phyloP scores from a whole-genome alignment of 2,797 vertebrate genomes.

The Antrozous pallidus region DNA sequence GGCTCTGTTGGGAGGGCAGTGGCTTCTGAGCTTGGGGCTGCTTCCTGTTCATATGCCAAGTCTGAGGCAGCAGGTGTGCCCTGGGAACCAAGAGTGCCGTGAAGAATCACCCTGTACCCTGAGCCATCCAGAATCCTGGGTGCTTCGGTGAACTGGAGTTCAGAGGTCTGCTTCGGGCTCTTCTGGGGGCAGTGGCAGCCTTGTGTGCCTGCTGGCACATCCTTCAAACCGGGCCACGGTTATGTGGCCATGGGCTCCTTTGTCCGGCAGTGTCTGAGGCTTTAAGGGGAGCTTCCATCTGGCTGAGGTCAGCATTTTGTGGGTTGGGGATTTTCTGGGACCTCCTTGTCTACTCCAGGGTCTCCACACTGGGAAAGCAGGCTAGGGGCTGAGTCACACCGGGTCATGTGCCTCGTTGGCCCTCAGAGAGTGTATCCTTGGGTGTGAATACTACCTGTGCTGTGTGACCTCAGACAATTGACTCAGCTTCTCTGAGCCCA shows the following conservation, averaged over 20 bases:
- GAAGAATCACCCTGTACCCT: not conserved
- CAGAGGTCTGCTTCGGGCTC: not conserved
- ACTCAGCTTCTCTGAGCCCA: not conserved
- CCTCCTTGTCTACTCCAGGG: rapidly evolving
- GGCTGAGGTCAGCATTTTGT: not conserved
- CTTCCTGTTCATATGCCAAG: not conserved
- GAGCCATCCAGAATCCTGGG: not conserved
- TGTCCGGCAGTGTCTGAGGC: not conserved
- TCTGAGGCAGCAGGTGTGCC: not conserved
- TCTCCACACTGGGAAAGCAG: not conserved
- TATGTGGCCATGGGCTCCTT: not conserved
- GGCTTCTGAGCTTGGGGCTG: not conserved
- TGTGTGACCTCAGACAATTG: not conserved
- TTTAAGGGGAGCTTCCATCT: not conserved
- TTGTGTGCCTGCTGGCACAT: not conserved
- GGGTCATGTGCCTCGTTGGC: not conserved
- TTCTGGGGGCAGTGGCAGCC: not conserved
- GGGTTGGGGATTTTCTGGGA: not conserved
- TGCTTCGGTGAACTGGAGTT: not conserved
- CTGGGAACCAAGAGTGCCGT: not conserved
- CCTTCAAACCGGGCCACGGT: not conserved
- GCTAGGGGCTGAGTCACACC: not conserved
- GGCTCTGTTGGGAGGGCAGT: not conserved
- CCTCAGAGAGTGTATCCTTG: not conserved
- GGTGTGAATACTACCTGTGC: not conserved